These are phyloP conservation scores for Emydoidea blandingii DNA, from an alignment of 2,797 vertebrate genomes.

Conservation along the genomic window DNA sequence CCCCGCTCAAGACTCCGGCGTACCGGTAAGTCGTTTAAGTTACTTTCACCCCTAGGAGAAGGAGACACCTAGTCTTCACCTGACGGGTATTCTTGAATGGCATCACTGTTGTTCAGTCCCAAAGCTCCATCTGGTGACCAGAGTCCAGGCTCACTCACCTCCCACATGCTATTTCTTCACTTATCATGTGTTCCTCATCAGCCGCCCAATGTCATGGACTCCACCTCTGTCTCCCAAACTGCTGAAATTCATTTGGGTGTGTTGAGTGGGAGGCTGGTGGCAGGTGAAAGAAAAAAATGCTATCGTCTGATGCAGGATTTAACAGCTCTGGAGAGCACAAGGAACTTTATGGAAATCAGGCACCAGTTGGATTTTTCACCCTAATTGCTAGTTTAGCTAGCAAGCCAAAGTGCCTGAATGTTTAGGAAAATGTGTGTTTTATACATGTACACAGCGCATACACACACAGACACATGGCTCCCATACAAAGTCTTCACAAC, in stretches of 20 bases:
- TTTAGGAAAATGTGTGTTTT: neutral
- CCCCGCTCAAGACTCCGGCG: too few species aligned
- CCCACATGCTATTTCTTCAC: accelerated
- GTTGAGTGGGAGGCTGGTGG: neutral
- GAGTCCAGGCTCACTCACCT: neutral
- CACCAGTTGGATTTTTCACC: accelerated
- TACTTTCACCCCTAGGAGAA: neutral
- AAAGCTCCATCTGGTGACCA: accelerated
- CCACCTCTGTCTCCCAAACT: neutral
- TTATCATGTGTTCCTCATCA: neutral
- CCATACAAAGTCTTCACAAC: neutral
- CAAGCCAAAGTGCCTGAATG: neutral
- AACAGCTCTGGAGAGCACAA: neutral
- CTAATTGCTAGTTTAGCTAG: neutral
- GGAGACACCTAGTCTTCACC: neutral
- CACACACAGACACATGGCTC: accelerated
- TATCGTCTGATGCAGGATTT: neutral
- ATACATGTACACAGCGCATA: neutral
- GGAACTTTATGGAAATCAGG: accelerated
- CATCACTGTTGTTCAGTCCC: neutral
- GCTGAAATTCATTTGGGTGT: neutral
- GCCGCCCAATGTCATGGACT: accelerated
- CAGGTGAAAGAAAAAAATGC: neutral
- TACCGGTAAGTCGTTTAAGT: too few species aligned
- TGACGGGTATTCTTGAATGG: neutral